Base-by-base conservation (phyloP, 2,113 vertebrate genomes). In the Lamprotornis superbus region DNA sequence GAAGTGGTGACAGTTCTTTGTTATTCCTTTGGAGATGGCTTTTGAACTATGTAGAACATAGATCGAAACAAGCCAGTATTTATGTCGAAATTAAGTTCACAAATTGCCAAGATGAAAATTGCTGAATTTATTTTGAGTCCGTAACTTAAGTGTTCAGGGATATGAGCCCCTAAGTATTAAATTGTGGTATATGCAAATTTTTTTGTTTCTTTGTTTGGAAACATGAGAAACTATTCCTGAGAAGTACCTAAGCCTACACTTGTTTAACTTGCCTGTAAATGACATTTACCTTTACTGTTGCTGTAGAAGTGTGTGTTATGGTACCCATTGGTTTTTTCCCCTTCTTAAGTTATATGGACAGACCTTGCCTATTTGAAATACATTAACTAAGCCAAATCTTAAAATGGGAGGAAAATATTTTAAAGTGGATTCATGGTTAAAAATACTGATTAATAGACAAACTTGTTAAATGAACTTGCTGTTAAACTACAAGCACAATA, bases 81-180 rank as follows among this genome's bases (percentile, higher is more conserved):
- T 91, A 46, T 79, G 25, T 53, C 63, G n/a, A 71, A 71, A 63
- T 56, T 59, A 74, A 65, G 39, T 11, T 67, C 9, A 77, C 13
- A 33, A 21, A 35, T 60, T 64, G 92, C 39, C 7, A 65, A 77
- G 70, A 84, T 78, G 12, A 80, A 76, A 95, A 52, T 46, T 70
- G 33, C 20, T 63, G 44, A 83, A 84, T 88, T 55, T 81, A 71
- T 74, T 88, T 95, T 79, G 5, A 78, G 60, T 78, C 27, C 31
- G 3, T 83, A 46, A 47, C 35, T 69, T 44, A 69, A 22, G 3
- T 40, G 31, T 63, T 69, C 28, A 30, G 83, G 50, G 31, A 24
- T 71, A 57, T 69, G 19, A 86, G 11, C 28, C 30, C 65, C 12
- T 52, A 44, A 50, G 5, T 59, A 56, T 87, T 81, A 59, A 74